Conservation (phyloP, 2,888 invertebrate species). For the Zhuqinia jingwanae region DNA sequence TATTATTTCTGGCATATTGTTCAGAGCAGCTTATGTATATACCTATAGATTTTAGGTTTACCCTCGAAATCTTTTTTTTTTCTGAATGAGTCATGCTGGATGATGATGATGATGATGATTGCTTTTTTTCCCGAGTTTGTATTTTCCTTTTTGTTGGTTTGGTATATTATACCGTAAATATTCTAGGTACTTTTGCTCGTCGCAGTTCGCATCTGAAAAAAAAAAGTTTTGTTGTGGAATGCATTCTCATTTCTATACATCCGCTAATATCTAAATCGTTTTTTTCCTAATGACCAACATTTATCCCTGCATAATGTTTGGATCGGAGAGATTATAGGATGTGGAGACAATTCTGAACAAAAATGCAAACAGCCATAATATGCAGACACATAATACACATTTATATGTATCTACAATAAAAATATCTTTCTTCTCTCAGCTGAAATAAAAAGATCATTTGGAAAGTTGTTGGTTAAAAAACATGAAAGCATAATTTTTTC, state of each 20-base stretch:
- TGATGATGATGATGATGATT: too few species aligned
- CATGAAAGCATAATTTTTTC: slow-evolving; percentile 35
- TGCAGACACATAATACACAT: too few species aligned
- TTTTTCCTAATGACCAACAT: neutral
- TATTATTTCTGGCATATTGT: too few species aligned
- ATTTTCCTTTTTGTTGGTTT: neutral
- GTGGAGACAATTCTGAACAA: slow-evolving; percentile 3
- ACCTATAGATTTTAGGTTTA: neutral
- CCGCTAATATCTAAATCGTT: neutral
- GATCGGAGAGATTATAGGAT: too few species aligned
- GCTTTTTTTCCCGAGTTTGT: neutral
- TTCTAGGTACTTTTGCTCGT: too few species aligned
- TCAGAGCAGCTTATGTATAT: too few species aligned
- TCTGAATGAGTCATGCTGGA: slow-evolving; percentile 39
- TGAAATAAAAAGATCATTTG: slow-evolving; percentile 41
- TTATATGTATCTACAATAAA: neutral
- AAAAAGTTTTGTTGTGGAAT: slow-evolving; percentile 16
- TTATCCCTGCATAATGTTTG: neutral
- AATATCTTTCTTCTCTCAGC: slow-evolving; percentile 1
- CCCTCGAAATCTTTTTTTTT: neutral
- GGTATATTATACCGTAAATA: neutral
- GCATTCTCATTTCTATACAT: neutral
- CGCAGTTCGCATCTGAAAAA: too few species aligned
- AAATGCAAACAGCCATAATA: too few species aligned
- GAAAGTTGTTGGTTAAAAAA: slow-evolving; percentile 4